Percentiles rank a stretch among this genome's conserved stretches.
These are phyloP conservation scores for Lordiphosa stackelbergi DNA, from an alignment of 1,140 invertebrate species.

Conservation along the genomic window DNA sequence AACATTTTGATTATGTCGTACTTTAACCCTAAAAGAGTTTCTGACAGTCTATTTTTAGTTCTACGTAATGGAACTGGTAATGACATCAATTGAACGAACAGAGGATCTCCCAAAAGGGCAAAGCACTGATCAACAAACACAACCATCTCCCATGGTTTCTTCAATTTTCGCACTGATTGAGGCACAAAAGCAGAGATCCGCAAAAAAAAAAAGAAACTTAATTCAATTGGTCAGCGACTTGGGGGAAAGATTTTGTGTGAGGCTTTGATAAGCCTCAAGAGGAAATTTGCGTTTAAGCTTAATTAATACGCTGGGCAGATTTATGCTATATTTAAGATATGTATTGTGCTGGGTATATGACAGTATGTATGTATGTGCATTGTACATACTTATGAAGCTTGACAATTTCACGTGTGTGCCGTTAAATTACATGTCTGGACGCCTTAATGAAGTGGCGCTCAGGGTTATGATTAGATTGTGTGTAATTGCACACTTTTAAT, in stretches of 20 bases:
- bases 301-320: conserved; percentile 61
- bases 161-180: conserved; percentile 52
- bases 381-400: conserved; percentile 7
- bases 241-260: conserved; percentile 41
- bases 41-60: conserved; percentile 17
- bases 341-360: conserved; percentile 9
- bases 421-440: conserved; percentile 29
- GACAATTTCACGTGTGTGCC: conserved; percentile 28
- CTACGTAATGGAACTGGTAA: conserved; percentile 48
- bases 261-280: conserved; percentile 44
- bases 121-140: conserved; percentile 16
- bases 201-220: conserved; percentile 44
- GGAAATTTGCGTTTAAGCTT: conserved; percentile 70
- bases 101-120: conserved; percentile 34
- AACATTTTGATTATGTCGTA: conserved; percentile 52
- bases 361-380: background rate
- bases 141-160: conserved; percentile 2
- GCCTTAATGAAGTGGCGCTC: conserved; percentile 39
- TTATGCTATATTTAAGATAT: conserved; percentile 21
- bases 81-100: conserved; percentile 34
- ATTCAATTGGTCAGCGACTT: conserved; percentile 55
- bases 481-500: no score
- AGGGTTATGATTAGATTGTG: conserved; percentile 36
- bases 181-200: conserved; percentile 53
- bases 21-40: conserved; percentile 51